Percentiles rank a stretch among this genome's conserved stretches.
Conservation (phyloP, 1,140 invertebrate species). For the Diachasmimorpha longicaudata region DNA sequence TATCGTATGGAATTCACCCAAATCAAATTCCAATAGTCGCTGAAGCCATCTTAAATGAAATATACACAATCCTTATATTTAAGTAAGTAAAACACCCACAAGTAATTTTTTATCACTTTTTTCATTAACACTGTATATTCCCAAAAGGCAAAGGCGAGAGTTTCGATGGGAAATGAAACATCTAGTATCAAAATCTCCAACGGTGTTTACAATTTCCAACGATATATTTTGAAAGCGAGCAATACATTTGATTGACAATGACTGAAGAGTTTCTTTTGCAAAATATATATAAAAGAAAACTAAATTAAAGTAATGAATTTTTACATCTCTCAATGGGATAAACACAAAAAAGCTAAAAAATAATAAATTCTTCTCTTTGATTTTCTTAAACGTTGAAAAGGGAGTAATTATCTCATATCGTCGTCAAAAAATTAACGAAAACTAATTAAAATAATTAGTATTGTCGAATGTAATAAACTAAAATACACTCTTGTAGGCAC, state of each 20-base stretch:
- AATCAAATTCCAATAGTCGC: constrained; percentile 12
- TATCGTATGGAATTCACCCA: constrained; percentile 12
- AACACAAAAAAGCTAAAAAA: background rate
- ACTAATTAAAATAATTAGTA: background rate
- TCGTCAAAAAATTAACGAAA: background rate
- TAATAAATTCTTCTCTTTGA: no score
- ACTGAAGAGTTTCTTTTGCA: background rate
- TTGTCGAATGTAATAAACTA: background rate
- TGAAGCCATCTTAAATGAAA: constrained; percentile 18
- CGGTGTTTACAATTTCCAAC: constrained; percentile 28
- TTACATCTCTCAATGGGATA: background rate
- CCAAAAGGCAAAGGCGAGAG: constrained; percentile 7
- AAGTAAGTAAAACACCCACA: constrained; percentile 21
- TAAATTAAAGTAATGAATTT: background rate
- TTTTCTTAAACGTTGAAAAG: background rate
- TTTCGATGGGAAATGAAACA: constrained; percentile 14
- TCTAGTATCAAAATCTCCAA: constrained; percentile 11
- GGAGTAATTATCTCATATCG: background rate
- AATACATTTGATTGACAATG: background rate
- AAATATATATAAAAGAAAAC: background rate
- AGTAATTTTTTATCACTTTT: no score
- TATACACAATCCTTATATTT: constrained; percentile 18
- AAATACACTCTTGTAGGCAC: background rate
- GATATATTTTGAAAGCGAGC: constrained; percentile 23
- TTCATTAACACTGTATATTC: background rate